Evolutionary conservation across 2,888 invertebrate genomes (phyloP).

Genomic region (Drosophila mayaguana): DNA sequence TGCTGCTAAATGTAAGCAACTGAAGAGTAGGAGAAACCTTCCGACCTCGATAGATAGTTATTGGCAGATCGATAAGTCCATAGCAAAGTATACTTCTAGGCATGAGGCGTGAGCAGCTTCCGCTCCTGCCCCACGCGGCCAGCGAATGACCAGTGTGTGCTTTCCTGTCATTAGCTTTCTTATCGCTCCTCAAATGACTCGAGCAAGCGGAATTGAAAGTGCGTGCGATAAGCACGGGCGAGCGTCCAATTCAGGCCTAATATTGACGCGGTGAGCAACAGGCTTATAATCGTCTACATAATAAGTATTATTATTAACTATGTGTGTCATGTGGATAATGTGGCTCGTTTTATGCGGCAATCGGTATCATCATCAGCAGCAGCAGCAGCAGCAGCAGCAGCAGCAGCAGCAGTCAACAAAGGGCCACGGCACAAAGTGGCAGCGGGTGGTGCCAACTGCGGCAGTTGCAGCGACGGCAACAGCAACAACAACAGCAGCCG

Average conservation of each 20-base stretch:
- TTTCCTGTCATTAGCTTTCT: slow-evolving; percentile 4
- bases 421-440: slow-evolving; percentile 54
- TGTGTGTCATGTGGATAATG: slow-evolving; percentile 57
- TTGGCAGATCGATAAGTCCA: neutral
- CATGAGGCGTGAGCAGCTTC: slow-evolving; percentile 12
- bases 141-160: neutral
- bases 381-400: too few relatives aligned
- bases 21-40: neutral
- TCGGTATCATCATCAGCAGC: slow-evolving; percentile 31
- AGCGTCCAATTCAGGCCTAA: slow-evolving; percentile 47
- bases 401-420: slow-evolving; percentile 47
- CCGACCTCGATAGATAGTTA: neutral
- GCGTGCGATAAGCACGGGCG: slow-evolving; percentile 42
- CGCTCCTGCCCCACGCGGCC: too few relatives aligned
- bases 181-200: slow-evolving; percentile 32
- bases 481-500: slow-evolving; percentile 11
- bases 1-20: too few relatives aligned
- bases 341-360: slow-evolving; percentile 52
- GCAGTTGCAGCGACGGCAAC: slow-evolving; percentile 18
- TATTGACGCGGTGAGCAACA: slow-evolving; percentile 7
- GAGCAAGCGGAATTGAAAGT: slow-evolving; percentile 9
- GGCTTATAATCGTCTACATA: slow-evolving; percentile 3
- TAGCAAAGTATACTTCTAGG: slow-evolving; percentile 61
- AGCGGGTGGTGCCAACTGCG: slow-evolving; percentile 54
- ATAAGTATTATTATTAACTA: slow-evolving; percentile 45